These are phyloP conservation scores for Catonia carolina DNA, from an alignment of 2,888 invertebrate species.

Conservation along the genomic window DNA sequence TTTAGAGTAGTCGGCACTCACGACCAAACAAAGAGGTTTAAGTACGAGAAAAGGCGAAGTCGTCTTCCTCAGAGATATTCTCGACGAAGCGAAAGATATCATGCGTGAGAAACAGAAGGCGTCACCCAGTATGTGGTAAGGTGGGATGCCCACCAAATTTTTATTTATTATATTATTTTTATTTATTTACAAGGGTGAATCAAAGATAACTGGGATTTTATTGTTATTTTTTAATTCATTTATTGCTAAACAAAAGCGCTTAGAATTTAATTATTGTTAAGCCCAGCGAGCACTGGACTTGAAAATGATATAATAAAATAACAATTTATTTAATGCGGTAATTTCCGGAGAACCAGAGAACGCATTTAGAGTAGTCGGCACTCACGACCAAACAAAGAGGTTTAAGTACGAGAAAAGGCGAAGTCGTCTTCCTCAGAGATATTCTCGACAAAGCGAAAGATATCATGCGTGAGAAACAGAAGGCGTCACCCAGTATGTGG, in stretches of 20 bases:
- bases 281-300: too few relatives aligned
- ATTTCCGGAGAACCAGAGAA: too few relatives aligned
- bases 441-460: conserved; percentile 76
- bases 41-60: conserved; percentile 84
- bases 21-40: conserved; percentile 85
- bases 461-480: conserved; percentile 66
- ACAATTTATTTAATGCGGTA: too few relatives aligned
- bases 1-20: too few relatives aligned
- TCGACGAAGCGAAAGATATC: conserved; percentile 71
- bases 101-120: conserved; percentile 65
- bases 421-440: conserved; percentile 78
- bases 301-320: too few relatives aligned
- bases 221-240: not conserved
- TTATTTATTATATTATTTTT: not conserved
- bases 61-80: conserved; percentile 79
- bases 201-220: not conserved
- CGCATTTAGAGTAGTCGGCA: too few relatives aligned
- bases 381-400: too few relatives aligned
- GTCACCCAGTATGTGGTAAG: conserved; percentile 58
- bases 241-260: too few relatives aligned
- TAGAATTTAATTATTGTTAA: too few relatives aligned
- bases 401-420: conserved; percentile 89
- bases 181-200: not conserved
- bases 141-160: too few relatives aligned
- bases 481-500: conserved; percentile 61